Percentiles rank a stretch among this genome's conserved stretches.
Evolutionary conservation across 30 jellyfish, hydroid and myxozoan genomes (phyloP).

Genomic region (Hydra vulgaris): DNA sequence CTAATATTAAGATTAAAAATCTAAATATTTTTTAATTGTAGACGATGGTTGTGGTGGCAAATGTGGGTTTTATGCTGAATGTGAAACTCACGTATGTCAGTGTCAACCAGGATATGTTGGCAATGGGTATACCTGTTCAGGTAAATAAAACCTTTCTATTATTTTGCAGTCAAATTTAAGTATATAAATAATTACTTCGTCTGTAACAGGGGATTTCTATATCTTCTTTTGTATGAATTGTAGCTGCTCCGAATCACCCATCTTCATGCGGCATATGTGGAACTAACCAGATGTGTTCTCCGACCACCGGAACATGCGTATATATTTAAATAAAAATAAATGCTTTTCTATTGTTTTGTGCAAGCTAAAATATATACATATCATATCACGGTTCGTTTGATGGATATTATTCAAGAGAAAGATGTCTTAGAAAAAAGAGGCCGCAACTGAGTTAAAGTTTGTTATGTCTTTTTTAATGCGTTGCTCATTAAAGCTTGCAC

Average conservation of each 20-base stretch:
- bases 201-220: not conserved
- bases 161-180: not conserved
- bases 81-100: slow-evolving; percentile 79
- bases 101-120: slow-evolving; percentile 91
- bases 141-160: slow-evolving; percentile 28
- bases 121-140: slow-evolving; percentile 78
- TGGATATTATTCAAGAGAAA: too few species aligned
- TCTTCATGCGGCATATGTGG: not conserved
- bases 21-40: slow-evolving; percentile 16
- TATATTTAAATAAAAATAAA: not conserved
- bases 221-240: not conserved
- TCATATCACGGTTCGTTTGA: too few species aligned
- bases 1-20: too few species aligned
- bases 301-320: slow-evolving; percentile 1
- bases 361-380: too few species aligned
- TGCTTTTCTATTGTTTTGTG: too few species aligned
- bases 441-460: too few species aligned
- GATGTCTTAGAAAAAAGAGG: too few species aligned
- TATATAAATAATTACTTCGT: not conserved
- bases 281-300: not conserved
- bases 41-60: slow-evolving; percentile 73
- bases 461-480: too few species aligned
- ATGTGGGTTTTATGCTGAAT: slow-evolving; percentile 83
- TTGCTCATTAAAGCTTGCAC: too few species aligned
- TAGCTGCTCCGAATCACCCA: not conserved